Evolutionary conservation across 2,113 vertebrate species (phyloP).

Genomic region (Malurus elegans): DNA sequence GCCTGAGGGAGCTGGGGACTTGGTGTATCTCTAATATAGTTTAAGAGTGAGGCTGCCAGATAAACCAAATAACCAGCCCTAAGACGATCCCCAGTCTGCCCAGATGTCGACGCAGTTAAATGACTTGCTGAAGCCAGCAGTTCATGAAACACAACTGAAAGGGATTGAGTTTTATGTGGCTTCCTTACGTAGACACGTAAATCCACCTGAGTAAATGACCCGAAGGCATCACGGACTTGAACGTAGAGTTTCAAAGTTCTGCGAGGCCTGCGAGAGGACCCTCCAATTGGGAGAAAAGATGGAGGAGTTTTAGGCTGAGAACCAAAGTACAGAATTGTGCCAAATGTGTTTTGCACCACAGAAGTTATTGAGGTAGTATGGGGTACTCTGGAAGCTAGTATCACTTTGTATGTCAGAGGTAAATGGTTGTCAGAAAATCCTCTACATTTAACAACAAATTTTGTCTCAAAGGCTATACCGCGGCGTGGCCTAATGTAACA

Average conservation of each 20-base stretch:
- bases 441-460: constrained; percentile 64
- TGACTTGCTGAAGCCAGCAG: neutral
- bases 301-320: constrained; percentile 1
- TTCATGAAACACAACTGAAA: neutral
- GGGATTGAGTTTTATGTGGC: neutral
- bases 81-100: constrained; percentile 28
- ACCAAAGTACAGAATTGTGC: constrained; percentile 65
- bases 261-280: neutral
- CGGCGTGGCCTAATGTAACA: constrained; percentile 40
- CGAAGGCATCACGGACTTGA: constrained; percentile 58
- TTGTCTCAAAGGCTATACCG: constrained; percentile 59
- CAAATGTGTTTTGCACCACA: constrained; percentile 54
- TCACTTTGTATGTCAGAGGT: constrained; percentile 72
- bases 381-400: constrained; percentile 18
- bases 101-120: neutral
- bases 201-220: constrained; percentile 51
- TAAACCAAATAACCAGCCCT: constrained; percentile 51
- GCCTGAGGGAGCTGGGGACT: neutral
- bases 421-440: constrained; percentile 59
- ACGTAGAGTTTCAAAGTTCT: neutral
- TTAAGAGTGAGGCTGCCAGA: constrained; percentile 58
- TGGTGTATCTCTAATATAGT: neutral
- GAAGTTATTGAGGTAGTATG: constrained; percentile 25
- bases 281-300: constrained; percentile 62
- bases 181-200: neutral